phyloP scores from a whole-genome alignment of 1,140 invertebrate genomes.

The Chironomus tepperi region DNA sequence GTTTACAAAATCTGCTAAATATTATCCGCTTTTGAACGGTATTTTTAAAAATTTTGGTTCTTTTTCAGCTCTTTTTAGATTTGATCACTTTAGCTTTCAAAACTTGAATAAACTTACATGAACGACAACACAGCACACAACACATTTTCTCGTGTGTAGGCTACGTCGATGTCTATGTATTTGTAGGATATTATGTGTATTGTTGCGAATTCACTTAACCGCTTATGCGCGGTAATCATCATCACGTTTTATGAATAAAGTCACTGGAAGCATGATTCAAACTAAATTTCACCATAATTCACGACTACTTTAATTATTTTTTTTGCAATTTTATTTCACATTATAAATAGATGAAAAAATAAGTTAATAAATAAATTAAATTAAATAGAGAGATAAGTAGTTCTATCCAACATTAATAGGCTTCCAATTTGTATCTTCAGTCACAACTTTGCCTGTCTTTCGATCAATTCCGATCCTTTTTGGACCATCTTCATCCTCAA shows the following conservation, averaged over 20 bases:
- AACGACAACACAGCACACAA: too few species aligned
- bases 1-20: neutral
- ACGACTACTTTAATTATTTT: neutral
- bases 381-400: neutral
- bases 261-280: neutral
- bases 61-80: neutral
- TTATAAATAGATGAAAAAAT: neutral
- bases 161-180: too few species aligned
- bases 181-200: neutral
- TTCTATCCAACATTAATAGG: neutral
- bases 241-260: neutral
- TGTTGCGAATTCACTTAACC: neutral
- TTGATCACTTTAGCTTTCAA: neutral
- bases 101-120: neutral
- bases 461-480: neutral
- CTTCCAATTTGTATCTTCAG: neutral
- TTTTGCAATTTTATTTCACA: too few species aligned
- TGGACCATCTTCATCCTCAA: constrained; percentile 41
- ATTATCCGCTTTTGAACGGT: neutral
- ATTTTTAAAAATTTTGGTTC: neutral
- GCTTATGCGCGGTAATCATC: neutral
- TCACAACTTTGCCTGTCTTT: neutral
- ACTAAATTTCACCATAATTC: neutral
- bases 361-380: constrained; percentile 7
- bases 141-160: too few species aligned